These are phyloP conservation scores for Myioborus miniatus DNA, from an alignment of 2,797 vertebrate genomes.

Conservation along the genomic window DNA sequence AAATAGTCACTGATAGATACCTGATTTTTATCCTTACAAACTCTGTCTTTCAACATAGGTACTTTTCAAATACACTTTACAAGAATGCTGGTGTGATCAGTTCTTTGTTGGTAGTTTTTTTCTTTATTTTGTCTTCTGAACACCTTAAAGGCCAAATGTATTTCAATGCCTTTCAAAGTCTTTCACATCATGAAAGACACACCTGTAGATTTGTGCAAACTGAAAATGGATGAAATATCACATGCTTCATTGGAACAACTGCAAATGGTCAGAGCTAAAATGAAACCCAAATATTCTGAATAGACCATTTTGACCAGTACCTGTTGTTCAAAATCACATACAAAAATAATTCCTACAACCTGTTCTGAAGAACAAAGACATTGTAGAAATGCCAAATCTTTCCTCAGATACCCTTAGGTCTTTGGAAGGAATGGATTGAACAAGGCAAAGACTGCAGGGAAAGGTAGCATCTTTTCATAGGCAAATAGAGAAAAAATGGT, in stretches of 20 bases:
- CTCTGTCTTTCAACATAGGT: neutral
- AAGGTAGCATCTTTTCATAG: neutral
- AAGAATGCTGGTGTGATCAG: neutral
- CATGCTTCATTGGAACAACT: neutral
- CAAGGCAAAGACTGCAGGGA: neutral
- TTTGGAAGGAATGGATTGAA: neutral
- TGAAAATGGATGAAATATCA: neutral
- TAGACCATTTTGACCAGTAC: neutral
- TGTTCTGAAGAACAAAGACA: neutral
- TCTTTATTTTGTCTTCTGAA: neutral
- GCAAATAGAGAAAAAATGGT: neutral
- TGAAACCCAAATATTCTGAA: neutral
- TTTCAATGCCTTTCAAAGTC: conserved; percentile 15
- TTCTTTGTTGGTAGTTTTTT: neutral
- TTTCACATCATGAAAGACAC: neutral
- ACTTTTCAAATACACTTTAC: neutral
- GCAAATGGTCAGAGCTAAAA: conserved; percentile 10
- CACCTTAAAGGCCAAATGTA: neutral
- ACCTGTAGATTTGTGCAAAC: neutral
- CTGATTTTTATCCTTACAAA: neutral
- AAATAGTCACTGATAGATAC: neutral
- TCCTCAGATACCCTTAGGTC: neutral
- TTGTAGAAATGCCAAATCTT: neutral
- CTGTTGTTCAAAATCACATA: neutral
- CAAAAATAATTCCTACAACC: neutral